Conservation (phyloP, 2,797 vertebrate genomes). For the Dendrocincla fuliginosa region DNA sequence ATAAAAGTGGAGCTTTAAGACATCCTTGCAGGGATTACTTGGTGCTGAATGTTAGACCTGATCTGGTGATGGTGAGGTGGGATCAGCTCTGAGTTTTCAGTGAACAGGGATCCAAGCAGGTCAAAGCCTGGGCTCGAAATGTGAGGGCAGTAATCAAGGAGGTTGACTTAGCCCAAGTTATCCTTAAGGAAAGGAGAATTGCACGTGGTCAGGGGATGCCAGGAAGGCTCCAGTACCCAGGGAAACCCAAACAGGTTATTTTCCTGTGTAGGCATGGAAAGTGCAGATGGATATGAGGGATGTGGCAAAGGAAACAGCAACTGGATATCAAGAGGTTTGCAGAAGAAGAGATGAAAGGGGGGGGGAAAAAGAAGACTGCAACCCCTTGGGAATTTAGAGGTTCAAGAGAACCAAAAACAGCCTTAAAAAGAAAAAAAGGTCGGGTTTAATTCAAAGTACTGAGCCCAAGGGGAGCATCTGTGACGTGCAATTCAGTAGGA, state of each 20-base stretch:
- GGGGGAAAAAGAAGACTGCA: not conserved
- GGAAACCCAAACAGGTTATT: not conserved
- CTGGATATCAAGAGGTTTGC: not conserved
- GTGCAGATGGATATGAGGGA: not conserved
- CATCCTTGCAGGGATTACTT: not conserved
- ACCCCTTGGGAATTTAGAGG: not conserved
- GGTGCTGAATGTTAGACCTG: not conserved
- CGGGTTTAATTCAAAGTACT: not conserved
- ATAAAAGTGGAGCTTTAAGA: not conserved
- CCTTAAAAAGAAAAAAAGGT: not conserved
- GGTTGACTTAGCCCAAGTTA: not conserved
- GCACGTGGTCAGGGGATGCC: not conserved
- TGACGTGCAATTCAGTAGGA: accelerated
- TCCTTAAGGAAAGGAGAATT: not conserved
- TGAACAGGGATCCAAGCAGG: not conserved
- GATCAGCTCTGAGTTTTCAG: not conserved
- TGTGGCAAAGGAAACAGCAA: not conserved
- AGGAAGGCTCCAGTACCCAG: not conserved
- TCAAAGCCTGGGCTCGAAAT: not conserved
- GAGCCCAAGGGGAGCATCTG: not conserved
- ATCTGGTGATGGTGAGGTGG: not conserved
- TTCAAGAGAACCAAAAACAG: not conserved
- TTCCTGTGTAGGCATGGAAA: not conserved
- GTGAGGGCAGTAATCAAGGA: not conserved
- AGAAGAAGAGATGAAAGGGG: not conserved